These are phyloP conservation scores for Drosophila mauritiana DNA, from an alignment of 1,140 invertebrate genomes.

Conservation along the genomic window DNA sequence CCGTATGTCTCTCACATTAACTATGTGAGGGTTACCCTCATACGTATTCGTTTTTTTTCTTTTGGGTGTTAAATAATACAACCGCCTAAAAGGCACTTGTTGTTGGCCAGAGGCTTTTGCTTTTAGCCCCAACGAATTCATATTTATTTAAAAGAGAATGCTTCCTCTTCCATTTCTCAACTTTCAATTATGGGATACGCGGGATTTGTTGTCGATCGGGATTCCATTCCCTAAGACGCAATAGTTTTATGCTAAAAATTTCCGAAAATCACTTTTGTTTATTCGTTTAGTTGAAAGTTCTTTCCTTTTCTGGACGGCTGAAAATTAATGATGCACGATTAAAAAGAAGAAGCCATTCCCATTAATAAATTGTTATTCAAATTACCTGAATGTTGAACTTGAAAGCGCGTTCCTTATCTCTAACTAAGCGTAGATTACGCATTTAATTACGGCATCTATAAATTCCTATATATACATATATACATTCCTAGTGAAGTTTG, in stretches of 20 bases:
- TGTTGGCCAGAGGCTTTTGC: slow-evolving; percentile 43
- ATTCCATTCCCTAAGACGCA: slow-evolving; percentile 60
- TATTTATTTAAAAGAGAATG: slow-evolving; percentile 56
- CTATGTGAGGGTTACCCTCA: slow-evolving; percentile 8
- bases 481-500: neutral
- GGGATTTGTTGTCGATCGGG: slow-evolving; percentile 49
- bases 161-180: slow-evolving; percentile 56
- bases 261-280: slow-evolving; percentile 55
- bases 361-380: slow-evolving; percentile 1
- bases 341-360: neutral
- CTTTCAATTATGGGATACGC: slow-evolving; percentile 68
- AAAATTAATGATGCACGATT: slow-evolving; percentile 32
- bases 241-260: slow-evolving; percentile 65
- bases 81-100: slow-evolving; percentile 75
- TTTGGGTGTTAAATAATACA: slow-evolving; percentile 76
- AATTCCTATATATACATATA: neutral
- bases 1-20: slow-evolving; percentile 27
- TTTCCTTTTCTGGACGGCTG: slow-evolving; percentile 14
- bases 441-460: neutral
- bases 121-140: slow-evolving; percentile 36
- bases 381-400: neutral
- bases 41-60: slow-evolving; percentile 11
- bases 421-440: neutral
- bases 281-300: slow-evolving; percentile 42
- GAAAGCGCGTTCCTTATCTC: slow-evolving; percentile 12